Percentiles rank a stretch among this genome's conserved stretches.
Evolutionary conservation across 2,113 vertebrate species (phyloP).

Genomic region (Pseudolaguvia tuberculata): DNA sequence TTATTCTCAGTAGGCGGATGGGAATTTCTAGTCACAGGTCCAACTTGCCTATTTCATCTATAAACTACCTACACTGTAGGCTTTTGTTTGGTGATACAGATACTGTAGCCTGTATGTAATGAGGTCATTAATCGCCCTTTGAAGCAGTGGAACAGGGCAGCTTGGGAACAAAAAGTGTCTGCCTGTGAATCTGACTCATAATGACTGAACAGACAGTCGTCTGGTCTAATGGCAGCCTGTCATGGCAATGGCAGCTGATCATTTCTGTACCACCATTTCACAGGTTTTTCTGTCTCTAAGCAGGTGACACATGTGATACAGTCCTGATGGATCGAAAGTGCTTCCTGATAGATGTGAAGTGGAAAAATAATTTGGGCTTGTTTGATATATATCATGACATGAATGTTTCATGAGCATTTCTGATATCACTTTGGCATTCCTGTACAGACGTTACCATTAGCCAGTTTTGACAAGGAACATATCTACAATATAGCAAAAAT

Average conservation of each 20-base stretch:
- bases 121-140: conserved; percentile 52
- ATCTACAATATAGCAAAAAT: background rate
- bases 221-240: conserved; percentile 48
- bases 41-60: conserved; percentile 40
- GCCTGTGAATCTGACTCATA: conserved; percentile 47
- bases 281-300: conserved; percentile 40
- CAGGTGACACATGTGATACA: conserved; percentile 41
- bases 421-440: background rate
- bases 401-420: conserved; percentile 1
- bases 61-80: conserved; percentile 44
- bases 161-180: conserved; percentile 50
- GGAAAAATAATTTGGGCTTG: conserved; percentile 10
- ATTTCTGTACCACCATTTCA: conserved; percentile 47
- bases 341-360: conserved; percentile 27
- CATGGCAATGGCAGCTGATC: conserved; percentile 44
- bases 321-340: conserved; percentile 42
- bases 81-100: conserved; percentile 49
- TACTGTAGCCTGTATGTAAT: conserved; percentile 47
- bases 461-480: background rate
- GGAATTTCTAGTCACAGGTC: conserved; percentile 32
- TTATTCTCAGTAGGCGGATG: conserved; percentile 17
- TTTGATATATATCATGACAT: conserved; percentile 1
- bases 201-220: conserved; percentile 44
- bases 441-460: background rate
- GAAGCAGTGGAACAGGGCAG: conserved; percentile 38